phyloP scores from a whole-genome alignment of 2,797 vertebrate genomes.

The Rachycentron canadum region DNA sequence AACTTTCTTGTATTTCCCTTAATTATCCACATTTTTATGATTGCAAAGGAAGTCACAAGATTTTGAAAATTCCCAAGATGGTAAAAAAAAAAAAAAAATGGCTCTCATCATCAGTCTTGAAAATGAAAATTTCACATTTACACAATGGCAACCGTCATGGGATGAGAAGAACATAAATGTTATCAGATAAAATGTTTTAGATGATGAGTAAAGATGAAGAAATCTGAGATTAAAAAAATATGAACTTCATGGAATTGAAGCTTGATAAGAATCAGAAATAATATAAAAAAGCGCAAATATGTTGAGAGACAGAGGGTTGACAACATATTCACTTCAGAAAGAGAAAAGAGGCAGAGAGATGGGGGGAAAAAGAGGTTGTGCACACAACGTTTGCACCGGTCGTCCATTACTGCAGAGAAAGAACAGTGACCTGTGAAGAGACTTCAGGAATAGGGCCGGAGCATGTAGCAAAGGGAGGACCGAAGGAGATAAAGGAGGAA shows the following conservation, averaged over 20 bases:
- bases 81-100: no score
- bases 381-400: slow-evolving; percentile 58
- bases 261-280: slow-evolving; percentile 1
- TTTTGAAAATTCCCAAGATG: background rate
- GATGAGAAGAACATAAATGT: background rate
- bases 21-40: background rate
- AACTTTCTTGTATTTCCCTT: background rate
- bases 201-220: background rate
- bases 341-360: slow-evolving; percentile 6
- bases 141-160: no score
- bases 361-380: slow-evolving; percentile 1
- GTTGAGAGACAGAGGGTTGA: background rate
- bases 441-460: slow-evolving; percentile 74
- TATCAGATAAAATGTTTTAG: background rate
- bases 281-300: background rate
- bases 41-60: background rate
- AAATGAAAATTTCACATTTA: background rate
- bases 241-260: background rate
- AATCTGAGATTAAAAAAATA: background rate
- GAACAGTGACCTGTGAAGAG: slow-evolving; percentile 92
- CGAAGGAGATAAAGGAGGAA: slow-evolving; percentile 60
- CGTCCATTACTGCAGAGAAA: slow-evolving; percentile 68
- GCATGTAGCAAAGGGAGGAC: slow-evolving; percentile 44
- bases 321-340: slow-evolving; percentile 4
- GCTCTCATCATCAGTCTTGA: background rate